Percentiles rank a stretch among this genome's conserved stretches.
Conservation (phyloP, 1,140 invertebrate genomes). For the Lasaia peninsularis region DNA sequence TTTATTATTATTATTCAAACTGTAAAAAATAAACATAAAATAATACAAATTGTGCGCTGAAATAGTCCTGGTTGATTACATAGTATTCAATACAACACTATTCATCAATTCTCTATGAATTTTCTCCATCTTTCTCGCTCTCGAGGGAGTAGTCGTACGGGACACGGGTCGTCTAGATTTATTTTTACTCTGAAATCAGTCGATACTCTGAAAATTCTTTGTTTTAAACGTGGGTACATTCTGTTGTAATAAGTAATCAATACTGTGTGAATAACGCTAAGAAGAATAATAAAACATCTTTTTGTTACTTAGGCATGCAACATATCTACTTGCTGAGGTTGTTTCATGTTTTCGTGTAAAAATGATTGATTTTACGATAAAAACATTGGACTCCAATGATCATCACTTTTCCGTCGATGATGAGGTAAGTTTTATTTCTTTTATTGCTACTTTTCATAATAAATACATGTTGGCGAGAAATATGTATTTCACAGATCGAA, state of each 20-base stretch:
- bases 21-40: no score
- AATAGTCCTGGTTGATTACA: not conserved
- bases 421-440: slow-evolving; percentile 83
- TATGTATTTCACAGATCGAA: slow-evolving; percentile 14
- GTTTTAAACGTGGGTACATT: slow-evolving; percentile 26
- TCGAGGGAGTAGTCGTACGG: slow-evolving; percentile 23
- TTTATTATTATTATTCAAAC: no score
- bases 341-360: slow-evolving; percentile 27
- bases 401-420: slow-evolving; percentile 90
- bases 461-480: not conserved
- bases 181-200: slow-evolving; percentile 25
- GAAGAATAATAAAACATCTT: not conserved
- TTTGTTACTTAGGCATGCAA: slow-evolving; percentile 18
- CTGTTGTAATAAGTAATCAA: not conserved
- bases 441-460: slow-evolving; percentile 11
- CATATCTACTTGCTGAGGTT: slow-evolving; percentile 18
- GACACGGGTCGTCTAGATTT: slow-evolving; percentile 22
- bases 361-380: slow-evolving; percentile 78
- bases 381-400: slow-evolving; percentile 95
- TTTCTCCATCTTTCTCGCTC: slow-evolving; percentile 29
- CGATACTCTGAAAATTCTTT: slow-evolving; percentile 30
- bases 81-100: slow-evolving; percentile 8
- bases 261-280: slow-evolving; percentile 5
- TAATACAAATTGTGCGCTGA: no score
- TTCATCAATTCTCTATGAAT: slow-evolving; percentile 7